Evolutionary conservation across 2,797 vertebrate genomes (phyloP).

Genomic region (Clarias pachynema): DNA sequence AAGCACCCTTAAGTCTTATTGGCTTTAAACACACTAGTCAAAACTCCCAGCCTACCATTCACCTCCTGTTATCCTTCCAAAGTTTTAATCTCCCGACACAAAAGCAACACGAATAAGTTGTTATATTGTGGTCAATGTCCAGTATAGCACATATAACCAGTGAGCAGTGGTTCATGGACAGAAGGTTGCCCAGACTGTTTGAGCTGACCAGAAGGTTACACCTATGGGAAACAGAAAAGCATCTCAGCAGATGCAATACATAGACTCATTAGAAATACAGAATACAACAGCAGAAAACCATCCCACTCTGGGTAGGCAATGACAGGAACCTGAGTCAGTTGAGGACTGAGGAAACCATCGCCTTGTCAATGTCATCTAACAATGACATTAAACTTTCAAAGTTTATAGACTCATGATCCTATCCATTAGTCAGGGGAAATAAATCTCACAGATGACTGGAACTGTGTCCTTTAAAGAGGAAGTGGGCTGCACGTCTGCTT

Average conservation of each 20-base stretch:
- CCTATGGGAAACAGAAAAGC: not conserved
- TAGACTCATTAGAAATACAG: not conserved
- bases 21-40: not conserved
- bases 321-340: not conserved
- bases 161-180: not conserved
- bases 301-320: not conserved
- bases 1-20: not conserved
- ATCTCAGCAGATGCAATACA: not conserved
- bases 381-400: slow-evolving; percentile 5
- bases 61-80: not conserved
- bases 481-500: slow-evolving; percentile 10
- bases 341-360: not conserved
- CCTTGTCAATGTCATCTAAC: slow-evolving; percentile 5
- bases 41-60: not conserved
- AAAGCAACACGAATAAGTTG: not conserved
- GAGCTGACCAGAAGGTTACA: not conserved
- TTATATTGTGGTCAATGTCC: not conserved
- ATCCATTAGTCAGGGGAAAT: slow-evolving; percentile 21
- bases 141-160: too few species aligned
- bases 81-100: not conserved
- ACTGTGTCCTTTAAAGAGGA: slow-evolving; percentile 16
- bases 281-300: not conserved
- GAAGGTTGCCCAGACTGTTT: not conserved
- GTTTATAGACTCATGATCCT: slow-evolving; percentile 2
- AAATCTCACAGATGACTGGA: slow-evolving; percentile 6